phyloP scores from a whole-genome alignment of 2,113 vertebrate species.

The Apistogramma diplotaenia region DNA sequence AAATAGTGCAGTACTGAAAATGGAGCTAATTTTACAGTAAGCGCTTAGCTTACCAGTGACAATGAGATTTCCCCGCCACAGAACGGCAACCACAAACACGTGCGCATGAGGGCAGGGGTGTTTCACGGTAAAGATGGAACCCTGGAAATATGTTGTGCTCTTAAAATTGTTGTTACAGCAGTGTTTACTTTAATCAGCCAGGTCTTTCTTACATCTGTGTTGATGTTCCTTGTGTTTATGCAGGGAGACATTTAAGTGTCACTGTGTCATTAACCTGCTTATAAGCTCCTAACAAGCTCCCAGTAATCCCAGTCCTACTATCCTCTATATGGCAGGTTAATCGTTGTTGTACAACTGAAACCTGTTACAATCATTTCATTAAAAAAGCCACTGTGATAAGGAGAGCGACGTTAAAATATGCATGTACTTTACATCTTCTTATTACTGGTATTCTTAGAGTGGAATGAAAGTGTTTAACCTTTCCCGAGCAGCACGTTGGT shows the following conservation, averaged over 20 bases:
- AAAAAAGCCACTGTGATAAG: neutral
- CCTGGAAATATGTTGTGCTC: neutral
- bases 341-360: neutral
- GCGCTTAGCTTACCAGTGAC: neutral
- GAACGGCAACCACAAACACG: neutral
- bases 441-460: neutral
- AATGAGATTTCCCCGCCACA: neutral
- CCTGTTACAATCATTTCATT: neutral
- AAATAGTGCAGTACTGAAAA: neutral
- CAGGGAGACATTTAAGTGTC: neutral
- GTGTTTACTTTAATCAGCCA: neutral
- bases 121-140: neutral
- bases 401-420: neutral
- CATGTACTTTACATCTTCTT: neutral
- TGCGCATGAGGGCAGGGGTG: neutral
- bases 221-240: neutral
- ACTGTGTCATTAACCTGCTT: neutral
- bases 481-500: neutral
- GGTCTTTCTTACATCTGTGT: neutral
- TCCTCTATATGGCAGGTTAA: neutral
- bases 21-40: neutral
- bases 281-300: conserved; percentile 19
- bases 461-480: neutral
- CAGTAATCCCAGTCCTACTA: conserved; percentile 2
- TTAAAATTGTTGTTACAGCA: neutral